Conservation (phyloP, 2,797 vertebrate species). For the Melanotaenia pygmaea region DNA sequence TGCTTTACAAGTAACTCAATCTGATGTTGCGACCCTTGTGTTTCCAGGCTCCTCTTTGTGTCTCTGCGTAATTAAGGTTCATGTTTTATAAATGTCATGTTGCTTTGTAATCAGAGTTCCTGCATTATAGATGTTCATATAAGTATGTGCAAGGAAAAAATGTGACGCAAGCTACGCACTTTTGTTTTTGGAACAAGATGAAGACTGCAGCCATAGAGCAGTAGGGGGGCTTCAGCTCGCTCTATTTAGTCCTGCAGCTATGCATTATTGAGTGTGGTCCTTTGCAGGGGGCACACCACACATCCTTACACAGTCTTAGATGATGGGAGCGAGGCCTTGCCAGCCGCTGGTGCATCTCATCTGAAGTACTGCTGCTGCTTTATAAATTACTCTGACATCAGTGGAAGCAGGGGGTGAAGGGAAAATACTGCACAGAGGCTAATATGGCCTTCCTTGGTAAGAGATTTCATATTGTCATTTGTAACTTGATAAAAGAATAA, state of each 20-base stretch:
- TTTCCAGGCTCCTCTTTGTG: slow-evolving; percentile 17
- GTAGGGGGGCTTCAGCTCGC: slow-evolving; percentile 6
- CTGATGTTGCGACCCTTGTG: slow-evolving; percentile 19
- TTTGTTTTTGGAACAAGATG: slow-evolving; percentile 54
- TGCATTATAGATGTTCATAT: slow-evolving; percentile 55
- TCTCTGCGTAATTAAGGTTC: slow-evolving; percentile 47
- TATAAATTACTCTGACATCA: slow-evolving; percentile 65
- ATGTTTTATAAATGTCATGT: slow-evolving; percentile 56
- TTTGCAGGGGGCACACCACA: slow-evolving; percentile 46
- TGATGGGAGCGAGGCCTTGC: slow-evolving; percentile 22
- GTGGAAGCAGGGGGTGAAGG: slow-evolving; percentile 4
- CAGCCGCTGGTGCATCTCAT: slow-evolving; percentile 34
- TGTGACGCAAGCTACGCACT: slow-evolving; percentile 14
- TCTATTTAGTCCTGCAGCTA: slow-evolving; percentile 42
- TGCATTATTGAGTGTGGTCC: slow-evolving; percentile 69
- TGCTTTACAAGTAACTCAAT: slow-evolving; percentile 16
- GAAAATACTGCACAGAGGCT: background rate
- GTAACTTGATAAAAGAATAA: background rate
- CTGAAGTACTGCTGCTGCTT: slow-evolving; percentile 35
- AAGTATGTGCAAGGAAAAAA: slow-evolving; percentile 3
- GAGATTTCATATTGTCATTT: background rate
- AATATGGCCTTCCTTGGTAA: background rate
- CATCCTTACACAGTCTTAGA: slow-evolving; percentile 11
- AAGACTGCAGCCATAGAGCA: slow-evolving; percentile 22
- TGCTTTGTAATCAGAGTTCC: slow-evolving; percentile 46